phyloP scores from a whole-genome alignment of 2,888 invertebrate species.

The Bedellia somnulentella region DNA sequence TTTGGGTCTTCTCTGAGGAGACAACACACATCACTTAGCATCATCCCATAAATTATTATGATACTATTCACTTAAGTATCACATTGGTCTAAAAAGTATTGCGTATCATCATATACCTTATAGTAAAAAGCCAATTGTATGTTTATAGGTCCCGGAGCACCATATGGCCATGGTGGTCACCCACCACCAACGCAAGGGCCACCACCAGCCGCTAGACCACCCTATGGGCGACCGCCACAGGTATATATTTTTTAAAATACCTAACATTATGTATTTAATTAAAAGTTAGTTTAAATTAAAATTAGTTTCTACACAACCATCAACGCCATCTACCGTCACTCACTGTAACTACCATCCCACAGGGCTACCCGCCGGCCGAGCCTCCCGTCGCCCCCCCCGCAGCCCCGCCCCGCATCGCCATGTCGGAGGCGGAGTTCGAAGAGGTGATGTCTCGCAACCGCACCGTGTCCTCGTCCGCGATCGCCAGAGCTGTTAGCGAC shows the following conservation, averaged over 20 bases:
- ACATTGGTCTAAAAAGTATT: no score
- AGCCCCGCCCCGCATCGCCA: conserved; percentile 19
- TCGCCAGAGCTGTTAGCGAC: conserved; percentile 95
- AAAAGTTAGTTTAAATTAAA: no score
- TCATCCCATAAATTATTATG: no score
- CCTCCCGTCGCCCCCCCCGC: conserved; percentile 8
- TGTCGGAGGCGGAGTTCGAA: conserved; percentile 95
- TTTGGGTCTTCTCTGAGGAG: no score
- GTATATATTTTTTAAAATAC: conserved; percentile 21
- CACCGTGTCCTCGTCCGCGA: conserved; percentile 96
- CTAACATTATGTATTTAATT: no score
- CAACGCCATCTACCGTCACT: no score
- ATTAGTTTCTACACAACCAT: no score
- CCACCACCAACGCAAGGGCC: conserved; percentile 73
- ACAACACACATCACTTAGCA: no score
- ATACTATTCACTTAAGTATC: no score
- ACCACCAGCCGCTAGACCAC: conserved; percentile 40
- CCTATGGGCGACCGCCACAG: conserved; percentile 66
- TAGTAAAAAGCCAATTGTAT: background rate
- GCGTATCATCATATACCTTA: background rate
- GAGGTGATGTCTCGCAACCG: conserved; percentile 97
- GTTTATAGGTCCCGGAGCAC: conserved; percentile 60
- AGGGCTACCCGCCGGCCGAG: conserved; percentile 6
- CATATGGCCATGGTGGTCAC: conserved; percentile 68
- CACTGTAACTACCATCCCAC: no score